Base-by-base conservation (phyloP, 2,113 vertebrate species). In the Sigmodon hispidus region DNA sequence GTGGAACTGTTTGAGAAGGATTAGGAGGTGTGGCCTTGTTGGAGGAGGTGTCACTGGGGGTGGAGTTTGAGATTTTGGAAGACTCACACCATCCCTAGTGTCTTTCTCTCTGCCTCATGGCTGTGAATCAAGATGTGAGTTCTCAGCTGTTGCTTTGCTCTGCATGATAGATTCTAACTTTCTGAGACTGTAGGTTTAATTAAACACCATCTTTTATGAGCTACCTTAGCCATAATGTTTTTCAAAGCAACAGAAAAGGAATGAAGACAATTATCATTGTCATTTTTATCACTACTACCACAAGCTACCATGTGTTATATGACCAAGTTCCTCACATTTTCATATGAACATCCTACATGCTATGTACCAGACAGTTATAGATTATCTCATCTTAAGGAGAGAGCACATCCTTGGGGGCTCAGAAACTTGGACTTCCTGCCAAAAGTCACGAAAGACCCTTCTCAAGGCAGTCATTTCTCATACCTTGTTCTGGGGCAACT, bases 401-500 rank as follows among this genome's bases (percentile, higher is more conserved):
- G 50, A 22, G 34, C 1, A 8, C 19, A 63, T 0, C 17, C 24
- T 36, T 43, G 19, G 34, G 34, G 48, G 13, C 8, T 36, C 50
- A 29, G 75, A 69, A 89, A 75, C 73, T 63, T 63, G 13, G 89
- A 29, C 55, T 57, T 95, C 12, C 67, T 87, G 24, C 6, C 63
- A 77, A 52, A 36, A 86, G 83, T 34, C 43, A 59, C 26, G 21
- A 10, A 50, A 5, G 36, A 57, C 81, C 87, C 61, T 36, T 34
- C 59, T 55, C 48, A 31, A 48, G 77, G 81, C 0, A 22, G n/a
- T 40, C 34, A 19, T n/a, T 69, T 88, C 61, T 29, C 86, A 48
- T 2, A 5, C 34, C 1, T 4, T 1, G 0, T 45, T 43, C 34
- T 59, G 29, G 17, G 34, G 81, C 36, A 3, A 36, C 26, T 24